Evolutionary conservation across 2,113 vertebrate species (phyloP).

Genomic region (Phrynosoma platyrhinos): DNA sequence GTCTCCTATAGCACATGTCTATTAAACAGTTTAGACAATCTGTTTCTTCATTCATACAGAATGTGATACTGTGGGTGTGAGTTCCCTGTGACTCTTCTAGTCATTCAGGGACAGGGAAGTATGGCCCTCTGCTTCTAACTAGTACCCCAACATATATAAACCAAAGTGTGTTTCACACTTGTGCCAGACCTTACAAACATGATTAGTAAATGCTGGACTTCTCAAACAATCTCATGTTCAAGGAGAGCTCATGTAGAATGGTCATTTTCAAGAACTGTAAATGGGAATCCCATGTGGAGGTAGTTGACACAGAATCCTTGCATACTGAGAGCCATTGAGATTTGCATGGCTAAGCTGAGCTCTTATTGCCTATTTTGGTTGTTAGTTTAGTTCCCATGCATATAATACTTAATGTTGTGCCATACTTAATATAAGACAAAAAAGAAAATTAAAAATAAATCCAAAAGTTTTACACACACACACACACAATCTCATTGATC

Average conservation of each 20-base stretch:
- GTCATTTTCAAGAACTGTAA: not conserved
- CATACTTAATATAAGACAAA: not conserved
- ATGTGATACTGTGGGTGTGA: not conserved
- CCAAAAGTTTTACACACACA: too few species aligned
- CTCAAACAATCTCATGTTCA: not conserved
- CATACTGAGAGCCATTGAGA: not conserved
- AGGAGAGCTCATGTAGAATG: not conserved
- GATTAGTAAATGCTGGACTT: not conserved
- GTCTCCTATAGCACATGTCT: not conserved
- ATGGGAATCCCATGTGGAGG: not conserved
- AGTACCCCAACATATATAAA: not conserved
- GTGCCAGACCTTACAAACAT: not conserved
- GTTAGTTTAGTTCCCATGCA: not conserved
- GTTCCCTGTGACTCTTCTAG: not conserved
- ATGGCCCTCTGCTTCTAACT: too few species aligned
- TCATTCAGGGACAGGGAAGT: not conserved
- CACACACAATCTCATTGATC: too few species aligned
- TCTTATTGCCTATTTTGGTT: not conserved
- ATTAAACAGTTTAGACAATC: not conserved
- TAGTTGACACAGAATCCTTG: not conserved
- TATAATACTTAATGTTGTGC: not conserved
- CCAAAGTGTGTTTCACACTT: not conserved
- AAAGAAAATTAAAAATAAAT: not conserved
- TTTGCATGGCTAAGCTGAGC: not conserved
- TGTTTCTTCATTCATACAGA: not conserved